Percentiles rank a stretch among this genome's conserved stretches.
Evolutionary conservation across 2,888 invertebrate genomes (phyloP).

Genomic region (Julus scanicus): DNA sequence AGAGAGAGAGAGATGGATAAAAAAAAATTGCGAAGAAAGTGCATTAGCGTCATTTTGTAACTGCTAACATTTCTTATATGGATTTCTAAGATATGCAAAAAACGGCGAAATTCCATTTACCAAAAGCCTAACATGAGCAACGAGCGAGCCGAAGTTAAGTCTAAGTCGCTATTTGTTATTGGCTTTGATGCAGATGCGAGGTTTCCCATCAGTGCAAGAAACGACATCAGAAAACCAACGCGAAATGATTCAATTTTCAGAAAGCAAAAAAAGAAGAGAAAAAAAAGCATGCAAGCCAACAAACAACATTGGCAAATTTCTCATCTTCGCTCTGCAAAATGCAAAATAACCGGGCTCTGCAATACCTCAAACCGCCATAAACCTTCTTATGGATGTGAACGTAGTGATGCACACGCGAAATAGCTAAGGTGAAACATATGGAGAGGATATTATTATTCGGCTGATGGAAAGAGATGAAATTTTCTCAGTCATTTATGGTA

Average conservation of each 20-base stretch:
- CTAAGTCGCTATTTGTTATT: slow-evolving; percentile 42
- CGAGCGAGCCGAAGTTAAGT: slow-evolving; percentile 38
- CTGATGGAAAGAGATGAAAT: slow-evolving; percentile 36
- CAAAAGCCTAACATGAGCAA: slow-evolving; percentile 17
- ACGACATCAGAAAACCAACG: slow-evolving; percentile 31
- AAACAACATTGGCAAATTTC: slow-evolving; percentile 18
- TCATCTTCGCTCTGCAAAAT: slow-evolving; percentile 29
- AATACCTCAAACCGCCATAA: slow-evolving; percentile 36
- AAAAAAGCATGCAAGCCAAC: background rate
- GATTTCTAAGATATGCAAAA: slow-evolving; percentile 2
- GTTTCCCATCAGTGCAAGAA: slow-evolving; percentile 29
- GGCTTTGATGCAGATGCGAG: slow-evolving; percentile 42
- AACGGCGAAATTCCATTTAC: background rate
- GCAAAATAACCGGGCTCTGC: slow-evolving; percentile 12
- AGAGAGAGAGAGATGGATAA: background rate
- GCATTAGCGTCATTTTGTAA: slow-evolving; percentile 34
- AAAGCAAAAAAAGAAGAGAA: background rate
- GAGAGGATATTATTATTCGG: slow-evolving; percentile 18
- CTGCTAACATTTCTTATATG: slow-evolving; percentile 23
- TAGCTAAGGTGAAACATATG: slow-evolving; percentile 35
- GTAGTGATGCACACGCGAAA: background rate
- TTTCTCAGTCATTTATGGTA: slow-evolving; percentile 35
- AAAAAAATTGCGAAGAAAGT: background rate
- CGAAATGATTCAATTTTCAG: slow-evolving; percentile 16
- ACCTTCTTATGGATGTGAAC: background rate